These are phyloP conservation scores for pig (Sus scrofa) DNA, from an alignment of 2,113 vertebrate species.

Conservation along the genomic window DNA sequence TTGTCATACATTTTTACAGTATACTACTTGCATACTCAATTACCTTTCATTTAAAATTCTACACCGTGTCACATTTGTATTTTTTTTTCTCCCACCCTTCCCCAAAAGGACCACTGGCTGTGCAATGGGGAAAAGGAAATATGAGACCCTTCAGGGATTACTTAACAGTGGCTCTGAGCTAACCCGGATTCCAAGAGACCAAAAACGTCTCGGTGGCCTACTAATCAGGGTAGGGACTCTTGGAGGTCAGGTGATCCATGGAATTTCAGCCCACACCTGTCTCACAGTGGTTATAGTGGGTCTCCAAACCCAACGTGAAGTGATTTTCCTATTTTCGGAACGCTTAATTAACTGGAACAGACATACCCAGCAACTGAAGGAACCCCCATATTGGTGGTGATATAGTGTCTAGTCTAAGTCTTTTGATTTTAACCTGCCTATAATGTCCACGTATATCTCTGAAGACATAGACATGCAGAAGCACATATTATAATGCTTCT, in stretches of 20 bases:
- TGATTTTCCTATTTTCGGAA: not conserved
- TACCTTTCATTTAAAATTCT: conserved; percentile 13
- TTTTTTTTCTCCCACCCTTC: not conserved
- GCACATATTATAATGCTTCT: not conserved
- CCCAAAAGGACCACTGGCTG: not conserved
- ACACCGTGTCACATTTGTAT: not conserved
- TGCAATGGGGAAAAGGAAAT: not conserved
- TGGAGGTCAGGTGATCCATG: not conserved
- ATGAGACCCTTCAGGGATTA: not conserved
- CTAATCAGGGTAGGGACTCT: not conserved
- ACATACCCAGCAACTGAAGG: not conserved
- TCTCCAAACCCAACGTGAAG: not conserved
- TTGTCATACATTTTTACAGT: not conserved
- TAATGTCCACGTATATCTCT: not conserved
- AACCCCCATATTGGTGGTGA: not conserved
- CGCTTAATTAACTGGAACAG: not conserved
- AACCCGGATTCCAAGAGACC: not conserved
- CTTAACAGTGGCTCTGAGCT: not conserved
- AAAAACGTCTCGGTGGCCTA: not conserved
- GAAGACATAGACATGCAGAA: not conserved
- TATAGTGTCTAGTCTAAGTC: not conserved
- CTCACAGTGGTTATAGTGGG: accelerated
- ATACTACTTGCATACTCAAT: not conserved
- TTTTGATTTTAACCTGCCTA: not conserved
- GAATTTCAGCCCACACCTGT: not conserved